Conservation (phyloP, 2,888 invertebrate species). For the Cosmia trapezina region DNA sequence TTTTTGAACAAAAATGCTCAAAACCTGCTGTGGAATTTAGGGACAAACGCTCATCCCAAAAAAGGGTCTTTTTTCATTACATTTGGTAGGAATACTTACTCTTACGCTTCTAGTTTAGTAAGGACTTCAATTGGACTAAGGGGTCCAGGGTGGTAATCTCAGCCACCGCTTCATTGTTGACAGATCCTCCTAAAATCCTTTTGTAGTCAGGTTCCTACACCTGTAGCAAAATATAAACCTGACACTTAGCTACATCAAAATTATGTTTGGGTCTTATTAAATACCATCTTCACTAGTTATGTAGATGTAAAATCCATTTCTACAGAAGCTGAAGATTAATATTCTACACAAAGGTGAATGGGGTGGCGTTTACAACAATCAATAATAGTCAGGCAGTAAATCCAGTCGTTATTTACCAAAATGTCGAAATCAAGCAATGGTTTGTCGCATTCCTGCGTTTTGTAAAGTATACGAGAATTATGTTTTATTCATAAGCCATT, state of each 20-base stretch:
- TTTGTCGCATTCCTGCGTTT: slow-evolving; percentile 62
- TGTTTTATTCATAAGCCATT: slow-evolving; percentile 77
- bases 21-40: neutral
- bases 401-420: slow-evolving; percentile 47
- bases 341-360: slow-evolving; percentile 24
- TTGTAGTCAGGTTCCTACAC: neutral
- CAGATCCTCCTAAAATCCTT: neutral
- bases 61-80: neutral
- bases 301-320: neutral
- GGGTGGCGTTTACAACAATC: slow-evolving; percentile 24
- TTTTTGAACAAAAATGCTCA: neutral
- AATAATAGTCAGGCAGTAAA: slow-evolving; percentile 29
- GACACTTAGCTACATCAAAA: neutral
- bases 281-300: slow-evolving; percentile 10
- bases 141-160: neutral
- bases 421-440: slow-evolving; percentile 57
- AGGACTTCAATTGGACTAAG: neutral
- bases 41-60: neutral
- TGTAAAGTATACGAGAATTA: slow-evolving; percentile 65
- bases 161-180: neutral
- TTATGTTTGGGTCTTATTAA: neutral
- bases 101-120: neutral
- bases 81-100: neutral
- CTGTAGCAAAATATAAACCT: too few relatives aligned
- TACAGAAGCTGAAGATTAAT: slow-evolving; percentile 29